Evolutionary conservation across 2,113 vertebrate species (phyloP), one percentile per base, ranked within the genome.

Genomic region (Tricholaema leucomelas): DNA sequence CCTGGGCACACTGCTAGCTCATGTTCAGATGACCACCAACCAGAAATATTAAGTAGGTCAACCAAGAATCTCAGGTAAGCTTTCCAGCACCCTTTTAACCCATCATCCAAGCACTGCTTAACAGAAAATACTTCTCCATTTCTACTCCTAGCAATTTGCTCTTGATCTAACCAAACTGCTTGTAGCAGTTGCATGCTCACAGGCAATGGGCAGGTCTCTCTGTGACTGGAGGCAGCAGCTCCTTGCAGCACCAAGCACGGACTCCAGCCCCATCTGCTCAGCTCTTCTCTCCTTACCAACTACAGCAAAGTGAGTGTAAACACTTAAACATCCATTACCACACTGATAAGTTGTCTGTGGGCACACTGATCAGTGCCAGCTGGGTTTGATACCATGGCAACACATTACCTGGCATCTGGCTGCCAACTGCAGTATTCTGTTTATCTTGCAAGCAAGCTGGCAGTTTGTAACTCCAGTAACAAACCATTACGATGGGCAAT

Each of bases 101-200:
- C 15, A 52, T 56, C 30, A 50, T 11, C 13, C 44, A 79, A 66
- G 27, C 3, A 6, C 0, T 3, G 1, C 18, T 15, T 71, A 52
- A 61, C 58, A 79, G 35, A 73, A 85, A 46, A 60, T 9, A 35
- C 2, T 71, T 46, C 33, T 50, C 31, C 35, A 46, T 66, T 85
- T 50, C 27, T 65, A 52, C 35, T 20, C 23, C 44, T 13, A 54
- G 48, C 66, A 46, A 50, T 52, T 44, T 76, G 36, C 12, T 44
- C 28, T 30, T 25, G 33, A 58, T 46, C 25, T 79, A 64, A 73
- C 36, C 48, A 55, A 59, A n/a, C 15, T 15, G 15, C 16, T 11
- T 60, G 46, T 19, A 65, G 64, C 1, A 1, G 8, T 30, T 12
- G 31, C 6, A 21, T 2, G 1, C 42, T 5, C 16, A 15, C 0